A percentile compares a stretch with the other conserved stretches of the same genome.
phyloP scores from a whole-genome alignment of 2,113 vertebrate genomes.

The Orycteropus afer region DNA sequence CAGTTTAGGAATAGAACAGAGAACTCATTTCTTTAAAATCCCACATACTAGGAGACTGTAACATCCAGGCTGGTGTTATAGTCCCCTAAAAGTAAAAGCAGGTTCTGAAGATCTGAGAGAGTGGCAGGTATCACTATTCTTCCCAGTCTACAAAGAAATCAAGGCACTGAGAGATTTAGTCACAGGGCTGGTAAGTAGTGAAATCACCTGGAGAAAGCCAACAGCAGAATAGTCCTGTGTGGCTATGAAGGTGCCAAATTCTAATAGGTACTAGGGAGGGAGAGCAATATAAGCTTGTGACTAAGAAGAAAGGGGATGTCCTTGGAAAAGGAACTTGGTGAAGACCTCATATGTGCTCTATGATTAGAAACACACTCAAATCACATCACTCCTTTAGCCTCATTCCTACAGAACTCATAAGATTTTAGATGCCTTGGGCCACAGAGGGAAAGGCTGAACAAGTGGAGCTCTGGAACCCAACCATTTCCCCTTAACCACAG shows the following conservation, averaged over 20 bases:
- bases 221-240: not conserved
- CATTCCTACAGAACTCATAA: not conserved
- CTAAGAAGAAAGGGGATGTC: not conserved
- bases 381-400: not conserved
- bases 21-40: conserved; percentile 22
- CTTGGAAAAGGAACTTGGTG: not conserved
- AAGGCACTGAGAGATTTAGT: not conserved
- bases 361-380: not conserved
- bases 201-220: not conserved
- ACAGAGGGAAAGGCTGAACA: not conserved
- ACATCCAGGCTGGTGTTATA: not conserved
- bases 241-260: not conserved
- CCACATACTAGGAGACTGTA: not conserved
- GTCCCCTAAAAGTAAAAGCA: not conserved
- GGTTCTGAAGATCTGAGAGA: not conserved
- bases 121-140: not conserved
- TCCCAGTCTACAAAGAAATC: not conserved
- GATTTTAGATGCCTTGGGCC: not conserved
- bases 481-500: not conserved
- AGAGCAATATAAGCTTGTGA: not conserved
- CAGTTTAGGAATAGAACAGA: conserved; percentile 22
- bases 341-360: not conserved
- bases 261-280: not conserved
- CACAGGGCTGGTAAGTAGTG: not conserved
- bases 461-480: not conserved